Percentiles rank a stretch among this genome's conserved stretches.
These are phyloP conservation scores for Zelostemma sp. DNA, from an alignment of 1,140 invertebrate species.

Conservation along the genomic window DNA sequence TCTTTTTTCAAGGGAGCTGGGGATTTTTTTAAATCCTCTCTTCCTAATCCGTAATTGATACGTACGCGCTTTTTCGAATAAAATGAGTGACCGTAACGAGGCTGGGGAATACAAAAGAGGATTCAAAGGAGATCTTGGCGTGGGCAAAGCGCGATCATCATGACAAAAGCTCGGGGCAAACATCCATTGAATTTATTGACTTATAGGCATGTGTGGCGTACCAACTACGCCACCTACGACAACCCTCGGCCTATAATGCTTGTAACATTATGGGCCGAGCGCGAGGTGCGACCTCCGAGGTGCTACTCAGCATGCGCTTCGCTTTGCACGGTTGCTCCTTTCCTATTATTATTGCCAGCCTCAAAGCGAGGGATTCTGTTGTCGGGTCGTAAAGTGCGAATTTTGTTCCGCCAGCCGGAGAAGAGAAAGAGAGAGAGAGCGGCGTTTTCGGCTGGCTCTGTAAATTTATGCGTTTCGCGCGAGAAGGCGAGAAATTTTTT, in stretches of 20 bases:
- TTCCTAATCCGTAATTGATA: no score
- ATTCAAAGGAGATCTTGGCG: constrained; percentile 53
- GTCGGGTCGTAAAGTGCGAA: constrained; percentile 50
- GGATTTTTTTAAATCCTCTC: no score
- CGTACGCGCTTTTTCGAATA: no score
- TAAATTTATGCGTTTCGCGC: constrained; percentile 38
- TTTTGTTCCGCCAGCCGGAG: constrained; percentile 46
- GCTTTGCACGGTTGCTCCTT: constrained; percentile 43
- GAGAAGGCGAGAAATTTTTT: constrained; percentile 14
- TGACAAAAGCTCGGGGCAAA: constrained; percentile 65
- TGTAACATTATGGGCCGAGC: constrained; percentile 39
- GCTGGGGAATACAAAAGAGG: constrained; percentile 21
- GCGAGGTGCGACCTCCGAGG: constrained; percentile 38
- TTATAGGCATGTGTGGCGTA: constrained; percentile 53
- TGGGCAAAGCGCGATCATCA: constrained; percentile 63
- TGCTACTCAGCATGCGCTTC: constrained; percentile 30
- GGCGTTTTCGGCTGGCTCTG: constrained; percentile 39
- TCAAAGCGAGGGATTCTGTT: constrained; percentile 49
- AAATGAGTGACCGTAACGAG: constrained; percentile 6
- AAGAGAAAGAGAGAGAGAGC: constrained; percentile 36
- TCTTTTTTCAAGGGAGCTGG: no score
- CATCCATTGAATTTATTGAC: constrained; percentile 67
- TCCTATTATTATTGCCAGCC: constrained; percentile 47
- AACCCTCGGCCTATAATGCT: constrained; percentile 40
- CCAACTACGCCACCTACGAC: constrained; percentile 46